phyloP scores from a whole-genome alignment of 2,797 vertebrate genomes.

The Myotis findleyi region DNA sequence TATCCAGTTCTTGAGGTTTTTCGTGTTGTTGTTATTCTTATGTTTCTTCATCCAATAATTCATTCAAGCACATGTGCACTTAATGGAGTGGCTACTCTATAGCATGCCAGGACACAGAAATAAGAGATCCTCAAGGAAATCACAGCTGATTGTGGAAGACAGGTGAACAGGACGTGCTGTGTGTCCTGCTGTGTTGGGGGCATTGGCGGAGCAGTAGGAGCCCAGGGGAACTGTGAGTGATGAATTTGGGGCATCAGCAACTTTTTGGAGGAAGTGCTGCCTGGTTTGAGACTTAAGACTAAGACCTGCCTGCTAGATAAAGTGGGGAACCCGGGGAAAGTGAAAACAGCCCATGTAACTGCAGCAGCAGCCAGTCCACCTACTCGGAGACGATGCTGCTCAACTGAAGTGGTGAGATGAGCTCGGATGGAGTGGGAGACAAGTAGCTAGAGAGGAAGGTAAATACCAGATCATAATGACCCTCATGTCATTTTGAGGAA shows the following conservation, averaged over 20 bases:
- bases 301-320: not conserved
- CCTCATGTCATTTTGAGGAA: not conserved
- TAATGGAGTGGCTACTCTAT: not conserved
- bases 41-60: conserved; percentile 15
- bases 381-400: not conserved
- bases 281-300: not conserved
- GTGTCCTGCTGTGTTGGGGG: not conserved
- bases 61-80: not conserved
- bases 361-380: fast-evolving
- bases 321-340: not conserved
- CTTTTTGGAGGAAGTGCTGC: not conserved
- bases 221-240: not conserved
- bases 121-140: not conserved
- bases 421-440: not conserved
- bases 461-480: not conserved
- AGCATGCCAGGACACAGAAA: not conserved
- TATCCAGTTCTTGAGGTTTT: not conserved
- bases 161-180: not conserved
- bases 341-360: not conserved
- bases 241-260: not conserved
- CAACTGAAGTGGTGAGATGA: not conserved
- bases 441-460: not conserved
- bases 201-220: fast-evolving
- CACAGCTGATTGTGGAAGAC: not conserved
- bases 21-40: not conserved